Percentiles rank a stretch among this genome's conserved stretches.
These are phyloP conservation scores for Psilopsiagon aymara DNA, from an alignment of 2,113 vertebrate species.

Conservation along the genomic window DNA sequence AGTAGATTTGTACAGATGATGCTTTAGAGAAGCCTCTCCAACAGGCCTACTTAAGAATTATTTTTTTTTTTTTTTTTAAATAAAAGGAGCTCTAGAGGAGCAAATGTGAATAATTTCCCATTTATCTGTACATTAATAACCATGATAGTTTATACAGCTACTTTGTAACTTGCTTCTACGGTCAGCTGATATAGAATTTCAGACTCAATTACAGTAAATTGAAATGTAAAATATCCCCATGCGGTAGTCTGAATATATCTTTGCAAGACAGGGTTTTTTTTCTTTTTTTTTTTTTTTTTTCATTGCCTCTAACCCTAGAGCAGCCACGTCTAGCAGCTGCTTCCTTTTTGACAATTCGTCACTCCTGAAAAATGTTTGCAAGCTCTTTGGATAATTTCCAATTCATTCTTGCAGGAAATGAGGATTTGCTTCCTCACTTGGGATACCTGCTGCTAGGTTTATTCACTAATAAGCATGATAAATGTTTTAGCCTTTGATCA, in stretches of 20 bases:
- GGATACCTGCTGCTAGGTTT: conserved; percentile 90
- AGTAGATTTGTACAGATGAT: not conserved
- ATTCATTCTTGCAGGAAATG: conserved; percentile 86
- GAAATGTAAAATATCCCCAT: conserved; percentile 49
- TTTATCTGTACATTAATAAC: conserved; percentile 45
- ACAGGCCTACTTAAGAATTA: not conserved
- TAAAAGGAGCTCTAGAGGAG: not conserved
- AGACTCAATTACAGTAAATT: conserved; percentile 73
- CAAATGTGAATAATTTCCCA: conserved; percentile 23
- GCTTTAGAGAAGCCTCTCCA: not conserved
- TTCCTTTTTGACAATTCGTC: conserved; percentile 82
- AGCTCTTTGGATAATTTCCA: conserved; percentile 84
- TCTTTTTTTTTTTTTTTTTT: not conserved
- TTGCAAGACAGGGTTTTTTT: not conserved
- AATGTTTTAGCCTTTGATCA: conserved; percentile 91
- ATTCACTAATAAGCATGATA: conserved; percentile 91
- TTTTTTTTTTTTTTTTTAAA: too few species aligned
- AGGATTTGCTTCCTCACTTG: conserved; percentile 86
- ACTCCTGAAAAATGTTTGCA: conserved; percentile 84
- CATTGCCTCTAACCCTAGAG: conserved; percentile 38
- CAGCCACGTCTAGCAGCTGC: conserved; percentile 73
- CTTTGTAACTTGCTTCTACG: conserved; percentile 56
- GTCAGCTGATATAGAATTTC: conserved; percentile 68
- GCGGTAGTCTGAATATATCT: conserved; percentile 51
- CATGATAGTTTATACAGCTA: not conserved